A percentile compares a stretch with the other conserved stretches of the same genome.
These are phyloP conservation scores for Metacarcinus magister DNA, from an alignment of 2,888 invertebrate species.

Conservation along the genomic window DNA sequence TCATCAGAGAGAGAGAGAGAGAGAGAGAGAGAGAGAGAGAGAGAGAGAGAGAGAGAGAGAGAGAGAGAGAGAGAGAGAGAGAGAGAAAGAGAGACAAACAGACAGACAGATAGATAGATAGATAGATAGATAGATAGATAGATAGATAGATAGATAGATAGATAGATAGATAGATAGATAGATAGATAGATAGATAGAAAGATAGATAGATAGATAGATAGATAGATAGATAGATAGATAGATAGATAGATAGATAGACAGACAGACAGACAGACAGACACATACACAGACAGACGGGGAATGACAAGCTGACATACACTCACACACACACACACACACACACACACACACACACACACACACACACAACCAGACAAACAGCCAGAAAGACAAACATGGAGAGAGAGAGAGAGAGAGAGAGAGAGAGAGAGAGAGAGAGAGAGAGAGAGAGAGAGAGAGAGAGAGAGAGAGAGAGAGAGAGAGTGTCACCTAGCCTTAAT, in stretches of 20 bases:
- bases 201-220: too few species aligned
- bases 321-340: too few species aligned
- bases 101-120: too few species aligned
- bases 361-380: too few species aligned
- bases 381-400: not conserved
- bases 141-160: not conserved
- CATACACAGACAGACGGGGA: too few species aligned
- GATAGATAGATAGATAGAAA: not conserved
- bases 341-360: too few species aligned
- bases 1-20: slow-evolving; percentile 36
- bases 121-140: not conserved
- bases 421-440: slow-evolving; percentile 61
- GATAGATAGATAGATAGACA: too few species aligned
- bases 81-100: too few species aligned
- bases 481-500: not conserved
- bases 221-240: too few species aligned
- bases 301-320: too few species aligned
- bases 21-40: slow-evolving; percentile 31
- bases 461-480: slow-evolving; percentile 62
- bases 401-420: slow-evolving; percentile 1
- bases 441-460: slow-evolving; percentile 62
- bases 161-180: not conserved
- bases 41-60: slow-evolving; percentile 19
- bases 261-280: too few species aligned
- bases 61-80: not conserved